These are phyloP conservation scores for Embidobia sp. DNA, from an alignment of 2,888 invertebrate genomes.

Conservation along the genomic window DNA sequence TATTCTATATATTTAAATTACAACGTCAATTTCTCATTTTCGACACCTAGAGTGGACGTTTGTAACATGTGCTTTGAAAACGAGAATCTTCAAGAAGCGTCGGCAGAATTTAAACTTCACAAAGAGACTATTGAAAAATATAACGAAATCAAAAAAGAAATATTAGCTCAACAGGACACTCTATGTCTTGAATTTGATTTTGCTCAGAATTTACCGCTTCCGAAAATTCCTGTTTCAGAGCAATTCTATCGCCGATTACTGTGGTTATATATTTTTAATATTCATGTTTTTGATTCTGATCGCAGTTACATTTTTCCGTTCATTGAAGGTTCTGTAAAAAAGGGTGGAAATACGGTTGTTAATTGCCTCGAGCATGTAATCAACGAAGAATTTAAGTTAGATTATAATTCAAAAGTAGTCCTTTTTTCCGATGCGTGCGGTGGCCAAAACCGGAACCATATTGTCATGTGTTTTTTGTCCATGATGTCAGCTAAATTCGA, in stretches of 20 bases:
- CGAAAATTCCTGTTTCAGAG: constrained; percentile 48
- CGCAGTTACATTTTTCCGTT: constrained; percentile 39
- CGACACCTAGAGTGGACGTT: constrained; percentile 25
- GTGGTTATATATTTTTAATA: constrained; percentile 38
- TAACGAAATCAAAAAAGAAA: neutral
- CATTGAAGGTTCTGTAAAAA: constrained; percentile 35
- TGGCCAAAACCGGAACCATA: constrained; percentile 38
- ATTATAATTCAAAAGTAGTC: neutral
- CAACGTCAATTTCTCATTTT: constrained; percentile 41
- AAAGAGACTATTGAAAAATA: neutral
- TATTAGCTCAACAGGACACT: neutral
- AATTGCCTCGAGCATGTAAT: constrained; percentile 30
- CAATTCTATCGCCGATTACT: constrained; percentile 44
- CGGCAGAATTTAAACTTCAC: neutral
- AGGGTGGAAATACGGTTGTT: constrained; percentile 39
- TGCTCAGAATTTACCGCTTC: constrained; percentile 43
- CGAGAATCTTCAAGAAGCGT: neutral
- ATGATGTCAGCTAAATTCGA: constrained; percentile 27
- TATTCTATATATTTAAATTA: constrained; percentile 44
- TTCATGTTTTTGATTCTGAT: constrained; percentile 26
- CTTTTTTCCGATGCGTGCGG: constrained; percentile 6
- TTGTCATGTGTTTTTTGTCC: constrained; percentile 12
- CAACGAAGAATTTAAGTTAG: neutral
- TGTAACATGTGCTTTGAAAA: constrained; percentile 35
- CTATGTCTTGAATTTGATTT: constrained; percentile 29